phyloP scores from a whole-genome alignment of 2,797 vertebrate genomes.

The Lates japonicus region DNA sequence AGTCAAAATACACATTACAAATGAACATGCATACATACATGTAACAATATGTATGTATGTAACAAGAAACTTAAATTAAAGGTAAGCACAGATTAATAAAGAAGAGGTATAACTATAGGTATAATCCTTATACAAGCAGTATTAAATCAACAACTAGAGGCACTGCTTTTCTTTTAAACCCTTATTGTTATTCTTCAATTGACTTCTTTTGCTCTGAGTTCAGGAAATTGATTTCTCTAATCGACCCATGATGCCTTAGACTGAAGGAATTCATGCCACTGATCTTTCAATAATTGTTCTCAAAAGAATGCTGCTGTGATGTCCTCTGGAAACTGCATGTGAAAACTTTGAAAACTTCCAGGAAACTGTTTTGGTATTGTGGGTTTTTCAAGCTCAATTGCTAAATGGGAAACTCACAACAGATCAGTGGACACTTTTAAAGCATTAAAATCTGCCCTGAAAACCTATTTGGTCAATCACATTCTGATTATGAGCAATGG shows the following conservation, averaged over 20 bases:
- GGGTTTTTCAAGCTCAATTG: background rate
- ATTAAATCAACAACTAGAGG: background rate
- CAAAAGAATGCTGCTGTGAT: background rate
- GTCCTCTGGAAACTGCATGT: background rate
- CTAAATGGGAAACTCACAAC: background rate
- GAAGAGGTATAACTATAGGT: background rate
- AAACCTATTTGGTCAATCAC: background rate
- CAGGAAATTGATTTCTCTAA: slow-evolving; percentile 26
- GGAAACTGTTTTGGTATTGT: background rate
- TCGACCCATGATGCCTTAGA: background rate
- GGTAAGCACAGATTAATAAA: background rate
- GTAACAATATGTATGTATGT: background rate
- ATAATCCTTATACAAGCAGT: background rate
- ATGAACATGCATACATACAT: background rate
- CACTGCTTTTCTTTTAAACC: background rate
- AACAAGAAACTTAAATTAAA: background rate
- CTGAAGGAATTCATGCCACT: slow-evolving; percentile 10
- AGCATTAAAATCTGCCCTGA: background rate
- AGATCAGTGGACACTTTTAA: background rate
- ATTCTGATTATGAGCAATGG: background rate
- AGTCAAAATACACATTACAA: background rate
- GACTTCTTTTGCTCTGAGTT: slow-evolving; percentile 3
- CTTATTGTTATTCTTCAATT: slow-evolving; percentile 8
- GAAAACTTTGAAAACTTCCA: background rate
- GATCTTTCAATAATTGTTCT: slow-evolving; percentile 20